Evolutionary conservation across 2,888 invertebrate genomes (phyloP).

Genomic region (Seira musarum): DNA sequence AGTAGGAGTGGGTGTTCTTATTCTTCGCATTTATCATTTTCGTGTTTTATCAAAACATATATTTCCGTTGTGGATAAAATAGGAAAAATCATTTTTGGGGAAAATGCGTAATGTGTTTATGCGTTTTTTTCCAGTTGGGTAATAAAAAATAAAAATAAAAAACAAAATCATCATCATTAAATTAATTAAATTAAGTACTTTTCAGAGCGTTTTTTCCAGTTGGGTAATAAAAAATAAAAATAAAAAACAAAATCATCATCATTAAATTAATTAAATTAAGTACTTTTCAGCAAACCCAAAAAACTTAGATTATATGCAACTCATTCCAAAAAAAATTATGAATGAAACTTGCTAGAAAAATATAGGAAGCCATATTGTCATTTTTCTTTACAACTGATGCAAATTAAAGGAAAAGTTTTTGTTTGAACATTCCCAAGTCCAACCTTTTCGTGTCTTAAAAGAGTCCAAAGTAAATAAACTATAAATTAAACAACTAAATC

Average conservation of each 20-base stretch:
- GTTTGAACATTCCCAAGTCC: neutral
- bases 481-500: too few species aligned
- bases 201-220: neutral
- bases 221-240: conserved; percentile 8
- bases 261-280: neutral
- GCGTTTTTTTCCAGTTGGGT: too few species aligned
- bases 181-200: too few species aligned
- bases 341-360: neutral
- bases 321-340: neutral
- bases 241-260: neutral
- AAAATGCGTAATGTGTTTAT: neutral
- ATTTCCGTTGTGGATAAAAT: neutral
- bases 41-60: neutral
- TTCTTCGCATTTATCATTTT: neutral
- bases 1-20: conserved; percentile 41
- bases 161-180: too few species aligned
- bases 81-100: neutral
- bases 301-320: neutral
- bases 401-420: neutral
- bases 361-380: too few species aligned
- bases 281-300: neutral
- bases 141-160: too few species aligned
- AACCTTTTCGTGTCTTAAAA: too few species aligned
- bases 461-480: too few species aligned
- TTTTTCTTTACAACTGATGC: too few species aligned